These are phyloP conservation scores for Bubo blakistoni DNA, from an alignment of 2,113 vertebrate species.

Conservation along the genomic window DNA sequence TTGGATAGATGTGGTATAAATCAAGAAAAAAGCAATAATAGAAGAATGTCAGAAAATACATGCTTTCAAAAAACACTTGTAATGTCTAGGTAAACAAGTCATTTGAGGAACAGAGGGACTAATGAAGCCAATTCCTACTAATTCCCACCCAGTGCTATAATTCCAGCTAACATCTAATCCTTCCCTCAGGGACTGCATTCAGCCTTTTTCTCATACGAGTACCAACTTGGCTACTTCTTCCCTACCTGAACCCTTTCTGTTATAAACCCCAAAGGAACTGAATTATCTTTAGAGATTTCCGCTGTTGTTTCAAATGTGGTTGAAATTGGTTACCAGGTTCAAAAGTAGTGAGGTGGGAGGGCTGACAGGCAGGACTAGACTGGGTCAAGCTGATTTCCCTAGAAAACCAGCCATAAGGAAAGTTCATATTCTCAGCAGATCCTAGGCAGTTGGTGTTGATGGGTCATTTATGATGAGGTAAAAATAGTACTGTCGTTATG, in stretches of 20 bases:
- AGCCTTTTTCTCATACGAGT: background rate
- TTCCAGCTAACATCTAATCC: background rate
- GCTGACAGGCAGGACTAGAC: background rate
- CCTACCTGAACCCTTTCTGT: background rate
- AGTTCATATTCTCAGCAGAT: background rate
- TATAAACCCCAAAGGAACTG: background rate
- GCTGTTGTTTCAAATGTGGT: background rate
- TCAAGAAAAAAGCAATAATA: background rate
- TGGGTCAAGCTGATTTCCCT: background rate
- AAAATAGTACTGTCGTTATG: background rate
- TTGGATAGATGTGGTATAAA: background rate
- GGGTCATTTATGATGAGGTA: background rate
- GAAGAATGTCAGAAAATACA: background rate
- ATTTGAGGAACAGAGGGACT: background rate
- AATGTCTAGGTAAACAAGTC: background rate
- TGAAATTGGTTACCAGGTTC: background rate
- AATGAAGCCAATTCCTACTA: background rate
- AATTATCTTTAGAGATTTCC: background rate
- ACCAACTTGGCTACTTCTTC: background rate
- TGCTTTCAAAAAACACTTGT: background rate
- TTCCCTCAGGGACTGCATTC: background rate
- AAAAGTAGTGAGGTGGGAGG: background rate
- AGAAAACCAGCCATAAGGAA: background rate
- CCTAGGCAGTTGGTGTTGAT: background rate
- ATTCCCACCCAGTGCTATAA: background rate